phyloP scores from a whole-genome alignment of 2,888 invertebrate species.

The Argyra leucocephala region DNA sequence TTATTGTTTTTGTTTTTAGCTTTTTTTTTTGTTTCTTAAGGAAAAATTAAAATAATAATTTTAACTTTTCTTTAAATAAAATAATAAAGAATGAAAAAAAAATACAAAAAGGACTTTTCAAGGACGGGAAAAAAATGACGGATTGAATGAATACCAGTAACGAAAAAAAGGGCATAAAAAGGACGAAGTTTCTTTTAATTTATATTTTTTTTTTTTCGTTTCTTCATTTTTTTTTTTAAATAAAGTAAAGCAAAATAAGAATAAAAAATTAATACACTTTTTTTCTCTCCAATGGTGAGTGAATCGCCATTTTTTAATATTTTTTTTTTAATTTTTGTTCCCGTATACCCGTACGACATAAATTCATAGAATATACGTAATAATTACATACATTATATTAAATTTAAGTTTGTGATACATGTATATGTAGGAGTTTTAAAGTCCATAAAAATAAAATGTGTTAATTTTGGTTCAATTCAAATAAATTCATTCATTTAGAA shows the following conservation, averaged over 20 bases:
- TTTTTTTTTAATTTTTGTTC: no score
- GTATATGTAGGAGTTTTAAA: no score
- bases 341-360: no score
- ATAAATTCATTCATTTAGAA: no score
- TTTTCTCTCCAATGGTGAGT: background rate
- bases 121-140: background rate
- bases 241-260: background rate
- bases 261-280: constrained; percentile 1
- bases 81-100: background rate
- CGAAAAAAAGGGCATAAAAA: constrained; percentile 22
- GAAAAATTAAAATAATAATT: constrained; percentile 23
- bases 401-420: no score
- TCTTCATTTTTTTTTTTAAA: background rate
- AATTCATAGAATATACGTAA: no score
- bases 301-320: background rate
- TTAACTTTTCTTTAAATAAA: constrained; percentile 17
- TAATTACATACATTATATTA: no score
- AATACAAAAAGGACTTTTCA: background rate
- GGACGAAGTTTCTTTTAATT: constrained; percentile 19
- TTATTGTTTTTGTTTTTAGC: constrained; percentile 16
- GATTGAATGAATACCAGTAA: background rate
- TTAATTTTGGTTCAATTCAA: no score
- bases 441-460: no score
- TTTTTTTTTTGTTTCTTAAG: constrained; percentile 24
- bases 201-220: background rate